Percentiles rank a stretch among this genome's conserved stretches.
Evolutionary conservation across 2,113 vertebrate species (phyloP).

Genomic region (Paratilapia polleni): DNA sequence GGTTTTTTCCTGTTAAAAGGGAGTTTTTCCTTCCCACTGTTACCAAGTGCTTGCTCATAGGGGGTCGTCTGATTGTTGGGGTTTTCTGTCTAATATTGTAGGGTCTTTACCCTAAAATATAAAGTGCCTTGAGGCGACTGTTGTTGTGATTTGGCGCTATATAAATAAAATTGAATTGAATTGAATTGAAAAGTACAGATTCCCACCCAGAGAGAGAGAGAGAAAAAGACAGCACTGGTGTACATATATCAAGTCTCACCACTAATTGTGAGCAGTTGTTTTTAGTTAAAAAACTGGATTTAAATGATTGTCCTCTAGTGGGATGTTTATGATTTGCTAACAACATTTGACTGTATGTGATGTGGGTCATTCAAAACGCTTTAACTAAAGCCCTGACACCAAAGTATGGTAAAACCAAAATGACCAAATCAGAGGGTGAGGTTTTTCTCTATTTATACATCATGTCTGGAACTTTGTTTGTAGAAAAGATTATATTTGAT

Average conservation of each 20-base stretch:
- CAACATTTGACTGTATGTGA: not conserved
- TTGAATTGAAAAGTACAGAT: constrained; percentile 11
- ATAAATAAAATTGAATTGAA: too few relatives aligned
- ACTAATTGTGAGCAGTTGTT: constrained; percentile 31
- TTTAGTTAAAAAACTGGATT: not conserved
- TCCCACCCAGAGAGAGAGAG: constrained; percentile 35
- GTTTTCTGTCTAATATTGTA: too few relatives aligned
- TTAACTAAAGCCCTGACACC: not conserved
- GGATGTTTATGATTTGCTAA: not conserved
- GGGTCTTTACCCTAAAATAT: too few relatives aligned
- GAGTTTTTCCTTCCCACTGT: too few relatives aligned
- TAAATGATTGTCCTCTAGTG: not conserved
- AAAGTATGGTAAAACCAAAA: constrained; percentile 7
- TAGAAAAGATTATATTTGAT: not conserved
- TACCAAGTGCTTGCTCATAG: too few relatives aligned
- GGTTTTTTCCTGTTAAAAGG: too few relatives aligned
- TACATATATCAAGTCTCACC: constrained; percentile 24
- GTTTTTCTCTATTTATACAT: not conserved
- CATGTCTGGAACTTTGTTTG: not conserved
- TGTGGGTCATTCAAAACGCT: constrained; percentile 4
- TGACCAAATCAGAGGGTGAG: not conserved
- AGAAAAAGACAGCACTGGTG: not conserved
- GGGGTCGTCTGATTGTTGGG: too few relatives aligned
- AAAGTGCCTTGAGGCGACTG: too few relatives aligned
- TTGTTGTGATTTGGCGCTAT: too few relatives aligned